Percentiles rank a stretch among this genome's conserved stretches.
phyloP scores from a whole-genome alignment of 2,888 invertebrate species.

The Miltochrista miniata region DNA sequence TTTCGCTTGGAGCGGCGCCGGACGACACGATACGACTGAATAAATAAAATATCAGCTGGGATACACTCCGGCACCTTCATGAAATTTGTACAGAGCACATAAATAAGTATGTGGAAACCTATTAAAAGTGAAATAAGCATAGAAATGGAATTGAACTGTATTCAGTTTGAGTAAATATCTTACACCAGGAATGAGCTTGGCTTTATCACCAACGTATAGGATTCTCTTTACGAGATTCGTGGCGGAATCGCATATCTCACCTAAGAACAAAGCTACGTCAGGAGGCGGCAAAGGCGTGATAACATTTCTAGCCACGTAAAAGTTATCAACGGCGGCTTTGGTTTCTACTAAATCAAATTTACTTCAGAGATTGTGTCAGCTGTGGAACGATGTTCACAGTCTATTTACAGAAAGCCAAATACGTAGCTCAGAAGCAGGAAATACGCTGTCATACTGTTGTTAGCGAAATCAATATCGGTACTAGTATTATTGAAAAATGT shows the following conservation, averaged over 20 bases:
- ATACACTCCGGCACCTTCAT: constrained; percentile 46
- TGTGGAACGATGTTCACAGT: constrained; percentile 1
- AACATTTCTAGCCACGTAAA: constrained; percentile 60
- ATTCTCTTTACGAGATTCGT: constrained; percentile 47
- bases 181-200: constrained; percentile 19
- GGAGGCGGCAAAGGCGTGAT: constrained; percentile 47
- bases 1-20: constrained; percentile 49
- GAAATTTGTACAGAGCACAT: constrained; percentile 32
- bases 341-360: constrained; percentile 40
- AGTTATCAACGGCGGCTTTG: constrained; percentile 48
- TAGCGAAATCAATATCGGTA: neutral
- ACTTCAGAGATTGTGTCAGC: constrained; percentile 22
- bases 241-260: constrained; percentile 53
- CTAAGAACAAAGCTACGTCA: constrained; percentile 54
- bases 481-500: neutral
- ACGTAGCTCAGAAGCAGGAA: too few species aligned
- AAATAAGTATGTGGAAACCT: too few species aligned
- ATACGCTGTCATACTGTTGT: too few species aligned
- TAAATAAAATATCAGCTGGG: constrained; percentile 62
- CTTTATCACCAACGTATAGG: constrained; percentile 21
- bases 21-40: constrained; percentile 53
- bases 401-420: neutral
- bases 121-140: constrained; percentile 29
- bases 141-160: constrained; percentile 16
- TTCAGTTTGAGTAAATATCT: constrained; percentile 28